These are phyloP conservation scores for Amazona vittata DNA, from an alignment of 2,113 vertebrate species.

Conservation along the genomic window DNA sequence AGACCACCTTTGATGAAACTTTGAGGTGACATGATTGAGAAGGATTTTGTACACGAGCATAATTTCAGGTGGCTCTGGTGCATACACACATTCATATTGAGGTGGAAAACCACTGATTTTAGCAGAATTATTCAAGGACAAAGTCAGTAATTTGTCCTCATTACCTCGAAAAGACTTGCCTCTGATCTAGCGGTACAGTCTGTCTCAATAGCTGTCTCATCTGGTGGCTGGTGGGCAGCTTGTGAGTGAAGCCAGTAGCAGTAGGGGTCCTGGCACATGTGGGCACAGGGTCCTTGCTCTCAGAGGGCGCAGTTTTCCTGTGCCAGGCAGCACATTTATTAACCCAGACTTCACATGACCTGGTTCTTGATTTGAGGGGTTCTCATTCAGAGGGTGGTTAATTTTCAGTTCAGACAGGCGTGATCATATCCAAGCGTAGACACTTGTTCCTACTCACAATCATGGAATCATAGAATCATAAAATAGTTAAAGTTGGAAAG, in stretches of 20 bases:
- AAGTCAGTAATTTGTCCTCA: background rate
- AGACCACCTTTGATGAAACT: background rate
- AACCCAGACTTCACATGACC: background rate
- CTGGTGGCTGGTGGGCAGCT: background rate
- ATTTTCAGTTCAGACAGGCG: background rate
- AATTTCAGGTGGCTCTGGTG: background rate
- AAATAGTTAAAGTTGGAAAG: too few relatives aligned
- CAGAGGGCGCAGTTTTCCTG: fast-evolving
- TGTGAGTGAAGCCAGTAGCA: background rate
- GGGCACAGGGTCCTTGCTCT: background rate
- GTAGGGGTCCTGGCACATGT: fast-evolving
- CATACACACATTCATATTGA: fast-evolving
- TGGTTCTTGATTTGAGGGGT: fast-evolving
- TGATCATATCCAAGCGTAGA: background rate
- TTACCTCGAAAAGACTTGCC: background rate
- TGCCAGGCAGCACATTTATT: background rate
- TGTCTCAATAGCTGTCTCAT: background rate
- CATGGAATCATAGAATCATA: too few relatives aligned
- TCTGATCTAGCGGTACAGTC: background rate
- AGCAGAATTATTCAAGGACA: background rate
- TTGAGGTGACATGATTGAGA: fast-evolving
- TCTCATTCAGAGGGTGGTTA: background rate
- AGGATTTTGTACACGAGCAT: background rate
- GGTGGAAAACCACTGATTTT: background rate
- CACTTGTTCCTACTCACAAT: fast-evolving